These are phyloP conservation scores for Eupleurogrammus muticus DNA, from an alignment of 2,797 vertebrate genomes.

Conservation along the genomic window DNA sequence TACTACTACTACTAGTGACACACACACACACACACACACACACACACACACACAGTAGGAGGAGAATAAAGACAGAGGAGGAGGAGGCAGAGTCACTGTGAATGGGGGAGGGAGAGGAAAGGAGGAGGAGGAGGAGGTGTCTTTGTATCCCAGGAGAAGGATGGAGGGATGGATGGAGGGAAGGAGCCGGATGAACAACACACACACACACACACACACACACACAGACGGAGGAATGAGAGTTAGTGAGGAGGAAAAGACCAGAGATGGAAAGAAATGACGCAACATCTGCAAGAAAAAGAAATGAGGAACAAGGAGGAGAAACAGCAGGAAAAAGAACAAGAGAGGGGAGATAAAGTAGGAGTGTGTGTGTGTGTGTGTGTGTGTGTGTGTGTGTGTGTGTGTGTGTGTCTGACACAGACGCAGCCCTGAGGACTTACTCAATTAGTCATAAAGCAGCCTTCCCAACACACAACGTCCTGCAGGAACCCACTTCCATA, in stretches of 20 bases:
- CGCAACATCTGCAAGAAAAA: constrained; percentile 35
- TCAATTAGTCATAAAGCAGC: constrained; percentile 66
- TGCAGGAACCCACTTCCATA: too few relatives aligned
- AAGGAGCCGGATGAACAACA: constrained; percentile 62
- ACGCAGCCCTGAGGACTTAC: constrained; percentile 49
- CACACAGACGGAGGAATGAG: constrained; percentile 20
- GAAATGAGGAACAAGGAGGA: background rate
- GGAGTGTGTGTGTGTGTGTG: constrained; percentile 32
- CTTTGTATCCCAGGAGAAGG: constrained; percentile 69
- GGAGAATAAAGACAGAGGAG: constrained; percentile 28
- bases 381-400: constrained; percentile 30
- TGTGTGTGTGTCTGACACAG: constrained; percentile 37
- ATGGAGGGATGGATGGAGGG: constrained; percentile 33
- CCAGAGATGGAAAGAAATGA: constrained; percentile 29
- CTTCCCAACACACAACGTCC: constrained; percentile 47
- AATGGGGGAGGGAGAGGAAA: constrained; percentile 52
- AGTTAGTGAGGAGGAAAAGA: constrained; percentile 26
- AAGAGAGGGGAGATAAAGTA: constrained; percentile 9
- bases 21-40: constrained; percentile 44
- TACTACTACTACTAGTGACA: constrained; percentile 53
- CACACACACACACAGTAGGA: constrained; percentile 39
- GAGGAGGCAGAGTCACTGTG: constrained; percentile 10
- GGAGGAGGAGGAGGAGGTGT: constrained; percentile 41
- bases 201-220: background rate
- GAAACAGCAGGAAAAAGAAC: background rate